Percentiles rank a stretch among this genome's conserved stretches.
Conservation (phyloP, 2,888 invertebrate species). For the Heteromyza rotundicornis region DNA sequence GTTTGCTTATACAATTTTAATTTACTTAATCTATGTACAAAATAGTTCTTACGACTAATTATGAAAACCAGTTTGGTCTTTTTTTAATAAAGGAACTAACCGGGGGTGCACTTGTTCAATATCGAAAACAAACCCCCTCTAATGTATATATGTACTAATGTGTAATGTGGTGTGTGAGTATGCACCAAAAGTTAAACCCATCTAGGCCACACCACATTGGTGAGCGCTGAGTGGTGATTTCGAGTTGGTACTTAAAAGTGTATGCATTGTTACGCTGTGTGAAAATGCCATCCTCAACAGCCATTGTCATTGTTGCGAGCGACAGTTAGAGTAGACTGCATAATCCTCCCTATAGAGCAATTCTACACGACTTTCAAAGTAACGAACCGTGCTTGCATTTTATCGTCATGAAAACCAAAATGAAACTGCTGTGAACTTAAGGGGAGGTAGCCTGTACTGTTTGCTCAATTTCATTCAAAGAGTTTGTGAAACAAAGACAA, state of each 20-base stretch:
- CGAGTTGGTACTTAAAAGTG: constrained; percentile 35
- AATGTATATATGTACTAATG: no score
- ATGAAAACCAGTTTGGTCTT: no score
- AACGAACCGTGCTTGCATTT: neutral
- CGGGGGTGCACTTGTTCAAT: no score
- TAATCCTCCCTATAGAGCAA: constrained; percentile 30
- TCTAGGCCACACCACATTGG: neutral
- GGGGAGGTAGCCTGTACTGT: neutral
- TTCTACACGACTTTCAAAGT: neutral
- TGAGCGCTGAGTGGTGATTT: constrained; percentile 25
- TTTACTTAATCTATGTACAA: no score
- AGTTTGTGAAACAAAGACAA: constrained; percentile 20
- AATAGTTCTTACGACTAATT: no score
- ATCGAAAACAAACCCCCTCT: no score
- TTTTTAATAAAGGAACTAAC: no score
- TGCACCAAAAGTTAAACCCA: constrained; percentile 22
- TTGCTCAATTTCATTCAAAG: neutral
- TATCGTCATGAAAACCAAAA: neutral
- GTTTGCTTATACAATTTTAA: no score
- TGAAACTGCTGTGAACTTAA: neutral
- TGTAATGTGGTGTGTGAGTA: no score
- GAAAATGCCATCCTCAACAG: constrained; percentile 48
- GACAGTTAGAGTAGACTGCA: constrained; percentile 41
- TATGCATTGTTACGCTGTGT: constrained; percentile 44
- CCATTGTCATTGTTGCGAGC: constrained; percentile 41